phyloP scores from a whole-genome alignment of 1,140 invertebrate genomes.

The Drosophila triauraria region DNA sequence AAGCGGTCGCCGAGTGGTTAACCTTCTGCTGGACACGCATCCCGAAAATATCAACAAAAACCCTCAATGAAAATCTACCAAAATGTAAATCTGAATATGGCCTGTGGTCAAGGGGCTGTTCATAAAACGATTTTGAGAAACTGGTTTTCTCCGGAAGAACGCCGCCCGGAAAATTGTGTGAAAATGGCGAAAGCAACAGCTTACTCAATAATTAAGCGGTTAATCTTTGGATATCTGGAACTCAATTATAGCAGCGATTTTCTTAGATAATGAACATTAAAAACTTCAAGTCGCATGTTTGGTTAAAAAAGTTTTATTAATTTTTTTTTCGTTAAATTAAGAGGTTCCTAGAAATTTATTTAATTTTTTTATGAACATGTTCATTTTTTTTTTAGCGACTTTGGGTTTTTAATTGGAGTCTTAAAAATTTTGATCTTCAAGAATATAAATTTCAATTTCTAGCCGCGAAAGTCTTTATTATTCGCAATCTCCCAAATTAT shows the following conservation, averaged over 20 bases:
- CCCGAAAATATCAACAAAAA: slow-evolving; percentile 37
- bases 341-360: too few relatives aligned
- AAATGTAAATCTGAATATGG: slow-evolving; percentile 22
- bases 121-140: slow-evolving; percentile 48
- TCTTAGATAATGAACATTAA: background rate
- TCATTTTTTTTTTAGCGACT: too few relatives aligned
- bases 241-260: background rate
- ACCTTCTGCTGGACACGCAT: slow-evolving; percentile 61
- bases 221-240: slow-evolving; percentile 23
- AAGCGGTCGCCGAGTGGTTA: slow-evolving; percentile 64
- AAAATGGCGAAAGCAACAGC: slow-evolving; percentile 59
- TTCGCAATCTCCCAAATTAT: background rate
- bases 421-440: too few relatives aligned
- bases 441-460: background rate
- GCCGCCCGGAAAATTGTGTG: slow-evolving; percentile 37
- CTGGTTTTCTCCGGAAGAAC: slow-evolving; percentile 52
- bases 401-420: too few relatives aligned
- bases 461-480: background rate
- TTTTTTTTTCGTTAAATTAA: background rate
- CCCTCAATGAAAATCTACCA: slow-evolving; percentile 36
- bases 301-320: background rate
- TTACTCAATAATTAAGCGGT: slow-evolving; percentile 64
- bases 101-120: slow-evolving; percentile 58
- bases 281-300: background rate
- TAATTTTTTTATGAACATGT: background rate